phyloP scores from a whole-genome alignment of 2,888 invertebrate genomes.

The Phrixothrix hirtus region DNA sequence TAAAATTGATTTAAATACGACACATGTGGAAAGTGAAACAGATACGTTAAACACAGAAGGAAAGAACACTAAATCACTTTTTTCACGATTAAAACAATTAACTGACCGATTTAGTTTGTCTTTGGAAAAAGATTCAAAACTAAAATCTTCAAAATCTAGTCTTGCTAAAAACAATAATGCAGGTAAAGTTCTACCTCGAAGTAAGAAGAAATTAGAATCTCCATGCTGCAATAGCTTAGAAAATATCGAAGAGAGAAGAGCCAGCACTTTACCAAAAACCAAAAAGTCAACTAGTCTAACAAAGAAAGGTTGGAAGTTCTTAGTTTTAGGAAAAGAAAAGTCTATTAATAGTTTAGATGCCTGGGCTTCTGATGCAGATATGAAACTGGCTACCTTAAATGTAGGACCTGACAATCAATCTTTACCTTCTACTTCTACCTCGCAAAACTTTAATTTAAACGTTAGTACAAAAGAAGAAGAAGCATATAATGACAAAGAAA shows the following conservation, averaged over 20 bases:
- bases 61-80: conserved; percentile 54
- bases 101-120: conserved; percentile 61
- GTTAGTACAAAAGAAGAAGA: conserved; percentile 41
- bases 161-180: conserved; percentile 40
- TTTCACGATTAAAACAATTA: conserved; percentile 59
- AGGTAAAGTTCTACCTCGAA: conserved; percentile 31
- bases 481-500: neutral
- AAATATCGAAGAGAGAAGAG: conserved; percentile 44
- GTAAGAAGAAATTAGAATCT: conserved; percentile 41
- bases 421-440: conserved; percentile 51
- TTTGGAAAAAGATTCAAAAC: conserved; percentile 54
- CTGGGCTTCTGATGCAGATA: conserved; percentile 49
- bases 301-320: conserved; percentile 52
- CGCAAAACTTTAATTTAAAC: conserved; percentile 44
- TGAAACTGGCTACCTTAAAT: conserved; percentile 38
- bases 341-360: conserved; percentile 43
- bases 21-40: conserved; percentile 25
- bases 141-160: conserved; percentile 38
- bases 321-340: conserved; percentile 50
- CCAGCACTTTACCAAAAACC: conserved; percentile 50
- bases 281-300: conserved; percentile 40
- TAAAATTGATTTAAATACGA: conserved; percentile 16
- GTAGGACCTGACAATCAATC: conserved; percentile 46
- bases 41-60: conserved; percentile 25
- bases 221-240: conserved; percentile 48